These are phyloP conservation scores for Crambe crambe DNA, from an alignment of 37 sponge, comb jelly and placozoan genomes.

Conservation along the genomic window DNA sequence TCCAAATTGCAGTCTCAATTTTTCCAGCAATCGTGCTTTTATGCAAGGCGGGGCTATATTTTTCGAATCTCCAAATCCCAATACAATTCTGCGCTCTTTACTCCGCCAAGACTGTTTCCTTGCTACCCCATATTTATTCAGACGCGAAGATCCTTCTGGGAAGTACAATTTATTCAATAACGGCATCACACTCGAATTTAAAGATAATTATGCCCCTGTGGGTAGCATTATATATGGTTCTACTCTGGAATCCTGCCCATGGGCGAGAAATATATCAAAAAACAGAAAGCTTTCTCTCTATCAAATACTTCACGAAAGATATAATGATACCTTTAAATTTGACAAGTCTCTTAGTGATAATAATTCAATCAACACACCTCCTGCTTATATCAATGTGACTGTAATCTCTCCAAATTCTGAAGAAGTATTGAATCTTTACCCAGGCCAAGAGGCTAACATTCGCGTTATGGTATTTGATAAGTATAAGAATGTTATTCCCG, in stretches of 20 bases:
- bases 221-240: slow-evolving; percentile 39
- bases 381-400: not conserved
- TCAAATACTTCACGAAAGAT: not conserved
- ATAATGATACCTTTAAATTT: not conserved
- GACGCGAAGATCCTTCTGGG: not conserved
- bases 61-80: not conserved
- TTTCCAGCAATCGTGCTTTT: slow-evolving; percentile 15
- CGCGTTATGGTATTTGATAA: slow-evolving; percentile 12
- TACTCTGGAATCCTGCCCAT: slow-evolving; percentile 40
- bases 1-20: not conserved
- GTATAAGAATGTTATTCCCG: slow-evolving; percentile 18
- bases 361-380: not conserved
- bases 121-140: not conserved
- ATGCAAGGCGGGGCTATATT: slow-evolving; percentile 45
- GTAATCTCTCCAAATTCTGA: not conserved
- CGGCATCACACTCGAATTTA: slow-evolving; percentile 8
- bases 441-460: slow-evolving; percentile 12
- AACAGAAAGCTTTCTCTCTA: not conserved
- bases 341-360: not conserved
- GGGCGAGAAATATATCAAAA: not conserved
- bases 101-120: slow-evolving; percentile 29
- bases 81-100: not conserved
- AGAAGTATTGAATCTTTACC: not conserved
- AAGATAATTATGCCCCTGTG: slow-evolving; percentile 19
- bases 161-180: not conserved